phyloP scores from a whole-genome alignment of 2,888 invertebrate genomes.

The Xylota sylvarum region DNA sequence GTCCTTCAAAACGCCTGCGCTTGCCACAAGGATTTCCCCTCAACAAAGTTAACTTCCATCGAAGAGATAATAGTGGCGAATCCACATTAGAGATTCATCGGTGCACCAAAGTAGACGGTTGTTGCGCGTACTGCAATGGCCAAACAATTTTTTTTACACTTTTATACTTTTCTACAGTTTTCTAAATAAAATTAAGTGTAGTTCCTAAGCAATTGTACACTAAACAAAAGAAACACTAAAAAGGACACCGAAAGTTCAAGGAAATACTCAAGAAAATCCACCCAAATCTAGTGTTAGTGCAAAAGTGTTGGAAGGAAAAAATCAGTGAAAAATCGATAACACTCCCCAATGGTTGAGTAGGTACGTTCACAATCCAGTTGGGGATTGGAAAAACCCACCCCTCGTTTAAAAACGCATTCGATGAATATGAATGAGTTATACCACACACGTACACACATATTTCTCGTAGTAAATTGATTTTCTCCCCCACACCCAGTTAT shows the following conservation, averaged over 20 bases:
- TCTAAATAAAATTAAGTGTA: slow-evolving; percentile 66
- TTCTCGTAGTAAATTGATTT: slow-evolving; percentile 72
- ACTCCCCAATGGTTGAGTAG: slow-evolving; percentile 66
- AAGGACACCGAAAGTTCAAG: slow-evolving; percentile 4
- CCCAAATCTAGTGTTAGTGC: slow-evolving; percentile 30
- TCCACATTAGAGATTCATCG: slow-evolving; percentile 65
- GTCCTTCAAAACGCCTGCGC: slow-evolving; percentile 61
- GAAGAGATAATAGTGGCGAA: slow-evolving; percentile 55
- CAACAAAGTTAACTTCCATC: slow-evolving; percentile 8
- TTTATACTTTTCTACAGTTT: slow-evolving; percentile 71
- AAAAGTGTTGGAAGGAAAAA: slow-evolving; percentile 31
- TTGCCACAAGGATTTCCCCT: slow-evolving; percentile 43
- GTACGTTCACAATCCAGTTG: slow-evolving; percentile 44
- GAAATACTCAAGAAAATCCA: slow-evolving; percentile 10
- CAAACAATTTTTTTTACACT: slow-evolving; percentile 63
- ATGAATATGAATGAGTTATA: slow-evolving; percentile 69
- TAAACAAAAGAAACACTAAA: slow-evolving; percentile 14
- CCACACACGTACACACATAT: slow-evolving; percentile 15
- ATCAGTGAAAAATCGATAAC: slow-evolving; percentile 76
- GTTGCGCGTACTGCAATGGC: slow-evolving; percentile 72
- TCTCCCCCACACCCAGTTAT: slow-evolving; percentile 17
- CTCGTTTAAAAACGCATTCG: slow-evolving; percentile 18
- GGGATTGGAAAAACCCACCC: slow-evolving; percentile 40
- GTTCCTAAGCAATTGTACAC: slow-evolving; percentile 55
- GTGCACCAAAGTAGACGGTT: slow-evolving; percentile 69